phyloP scores from a whole-genome alignment of 2,113 vertebrate genomes.

The Gymnocephalus cernua region DNA sequence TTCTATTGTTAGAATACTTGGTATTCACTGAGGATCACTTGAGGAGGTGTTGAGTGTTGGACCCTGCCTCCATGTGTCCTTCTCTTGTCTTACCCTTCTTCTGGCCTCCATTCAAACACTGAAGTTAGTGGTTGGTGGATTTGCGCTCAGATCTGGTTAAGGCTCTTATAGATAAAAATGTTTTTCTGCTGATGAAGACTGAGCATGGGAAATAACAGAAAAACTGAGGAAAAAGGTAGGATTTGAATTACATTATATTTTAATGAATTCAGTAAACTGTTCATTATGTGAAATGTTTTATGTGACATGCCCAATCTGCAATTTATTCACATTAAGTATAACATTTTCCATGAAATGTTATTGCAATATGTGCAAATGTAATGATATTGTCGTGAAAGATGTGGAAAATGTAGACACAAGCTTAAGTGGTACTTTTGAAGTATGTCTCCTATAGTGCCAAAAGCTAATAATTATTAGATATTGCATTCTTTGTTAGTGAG shows the following conservation, averaged over 20 bases:
- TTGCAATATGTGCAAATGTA: background rate
- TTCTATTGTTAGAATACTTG: slow-evolving; percentile 76
- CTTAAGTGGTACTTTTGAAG: background rate
- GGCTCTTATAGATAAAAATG: background rate
- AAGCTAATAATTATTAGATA: background rate
- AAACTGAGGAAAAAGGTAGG: slow-evolving; percentile 39
- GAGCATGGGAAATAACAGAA: background rate
- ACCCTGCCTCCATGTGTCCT: slow-evolving; percentile 70
- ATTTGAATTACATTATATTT: background rate
- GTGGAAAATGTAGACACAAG: background rate
- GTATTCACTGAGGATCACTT: slow-evolving; percentile 69
- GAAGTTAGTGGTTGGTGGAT: slow-evolving; percentile 28
- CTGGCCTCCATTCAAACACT: slow-evolving; percentile 55
- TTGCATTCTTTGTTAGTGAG: background rate
- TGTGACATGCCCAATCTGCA: background rate
- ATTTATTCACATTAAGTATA: background rate
- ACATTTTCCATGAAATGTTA: background rate
- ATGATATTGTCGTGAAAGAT: background rate
- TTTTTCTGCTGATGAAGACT: slow-evolving; percentile 23
- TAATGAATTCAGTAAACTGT: background rate
- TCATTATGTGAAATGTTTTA: background rate
- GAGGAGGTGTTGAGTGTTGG: slow-evolving; percentile 75
- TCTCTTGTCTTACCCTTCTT: slow-evolving; percentile 55
- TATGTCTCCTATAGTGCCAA: background rate
- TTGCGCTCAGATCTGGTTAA: slow-evolving; percentile 21